These are phyloP conservation scores for Paratrypauchen microcephalus DNA, from an alignment of 2,797 vertebrate genomes.

Conservation along the genomic window DNA sequence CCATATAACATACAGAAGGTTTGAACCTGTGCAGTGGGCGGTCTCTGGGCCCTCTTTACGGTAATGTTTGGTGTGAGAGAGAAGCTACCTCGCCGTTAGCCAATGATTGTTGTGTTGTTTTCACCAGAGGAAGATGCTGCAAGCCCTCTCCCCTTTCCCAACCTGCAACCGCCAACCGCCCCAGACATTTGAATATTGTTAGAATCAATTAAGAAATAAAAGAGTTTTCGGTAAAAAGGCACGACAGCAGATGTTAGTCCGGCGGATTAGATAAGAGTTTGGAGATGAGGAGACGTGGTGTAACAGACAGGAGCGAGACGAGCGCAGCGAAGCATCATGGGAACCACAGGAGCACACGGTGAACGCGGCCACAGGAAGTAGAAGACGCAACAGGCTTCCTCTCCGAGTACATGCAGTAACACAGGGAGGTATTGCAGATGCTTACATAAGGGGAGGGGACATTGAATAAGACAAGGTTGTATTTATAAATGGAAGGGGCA, in stretches of 20 bases:
- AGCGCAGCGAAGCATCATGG: constrained; percentile 45
- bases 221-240: background rate
- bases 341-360: constrained; percentile 33
- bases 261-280: constrained; percentile 3
- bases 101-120: constrained; percentile 31
- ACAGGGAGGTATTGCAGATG: background rate
- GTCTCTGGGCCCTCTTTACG: background rate
- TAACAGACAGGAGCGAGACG: constrained; percentile 55
- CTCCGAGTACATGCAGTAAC: constrained; percentile 26
- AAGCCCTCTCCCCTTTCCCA: constrained; percentile 56
- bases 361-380: constrained; percentile 63
- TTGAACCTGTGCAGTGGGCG: background rate
- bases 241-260: background rate
- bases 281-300: constrained; percentile 6
- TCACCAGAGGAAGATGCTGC: constrained; percentile 60
- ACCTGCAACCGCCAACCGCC: constrained; percentile 50
- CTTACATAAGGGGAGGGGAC: background rate
- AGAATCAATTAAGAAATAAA: constrained; percentile 7
- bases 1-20: background rate
- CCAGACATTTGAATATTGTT: constrained; percentile 1
- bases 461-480: background rate
- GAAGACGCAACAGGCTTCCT: constrained; percentile 63
- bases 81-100: constrained; percentile 28
- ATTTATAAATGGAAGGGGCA: too few species aligned
- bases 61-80: constrained; percentile 12